Conservation (phyloP, 1,140 invertebrate genomes). For the Temnothorax nylanderi region DNA sequence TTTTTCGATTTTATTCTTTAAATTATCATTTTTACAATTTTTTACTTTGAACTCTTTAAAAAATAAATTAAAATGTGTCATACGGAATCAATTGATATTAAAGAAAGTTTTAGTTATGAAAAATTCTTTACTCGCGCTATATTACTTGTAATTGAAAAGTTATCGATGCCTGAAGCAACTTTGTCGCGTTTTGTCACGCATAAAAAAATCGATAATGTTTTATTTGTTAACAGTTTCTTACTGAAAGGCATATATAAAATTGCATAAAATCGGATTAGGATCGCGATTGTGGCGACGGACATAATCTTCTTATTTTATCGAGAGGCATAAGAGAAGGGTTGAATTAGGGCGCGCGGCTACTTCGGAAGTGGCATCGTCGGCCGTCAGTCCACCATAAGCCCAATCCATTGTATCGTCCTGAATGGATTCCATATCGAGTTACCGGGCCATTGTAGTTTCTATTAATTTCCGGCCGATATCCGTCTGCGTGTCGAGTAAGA, state of each 20-base stretch:
- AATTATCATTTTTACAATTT: neutral
- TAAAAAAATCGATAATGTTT: neutral
- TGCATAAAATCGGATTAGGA: neutral
- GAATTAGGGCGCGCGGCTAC: neutral
- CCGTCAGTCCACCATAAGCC: neutral
- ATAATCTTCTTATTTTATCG: conserved; percentile 28
- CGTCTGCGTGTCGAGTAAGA: conserved; percentile 14
- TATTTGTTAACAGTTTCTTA: neutral
- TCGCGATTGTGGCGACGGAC: neutral
- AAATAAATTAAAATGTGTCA: neutral
- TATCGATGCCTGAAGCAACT: neutral
- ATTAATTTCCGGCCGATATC: conserved; percentile 47
- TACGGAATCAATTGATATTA: neutral
- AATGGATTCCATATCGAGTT: conserved; percentile 49
- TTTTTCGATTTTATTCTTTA: neutral
- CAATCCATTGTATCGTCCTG: conserved; percentile 43
- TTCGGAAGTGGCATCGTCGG: conserved; percentile 13
- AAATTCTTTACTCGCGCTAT: neutral
- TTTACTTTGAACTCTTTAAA: neutral
- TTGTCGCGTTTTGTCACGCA: neutral
- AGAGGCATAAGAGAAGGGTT: neutral
- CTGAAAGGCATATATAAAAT: neutral
- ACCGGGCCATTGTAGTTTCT: conserved; percentile 50
- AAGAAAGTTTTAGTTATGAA: neutral
- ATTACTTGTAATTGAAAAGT: neutral